A percentile compares a stretch with the other conserved stretches of the same genome.
Conservation (phyloP, 2,888 invertebrate species). For the Neocrepidodera transversa region DNA sequence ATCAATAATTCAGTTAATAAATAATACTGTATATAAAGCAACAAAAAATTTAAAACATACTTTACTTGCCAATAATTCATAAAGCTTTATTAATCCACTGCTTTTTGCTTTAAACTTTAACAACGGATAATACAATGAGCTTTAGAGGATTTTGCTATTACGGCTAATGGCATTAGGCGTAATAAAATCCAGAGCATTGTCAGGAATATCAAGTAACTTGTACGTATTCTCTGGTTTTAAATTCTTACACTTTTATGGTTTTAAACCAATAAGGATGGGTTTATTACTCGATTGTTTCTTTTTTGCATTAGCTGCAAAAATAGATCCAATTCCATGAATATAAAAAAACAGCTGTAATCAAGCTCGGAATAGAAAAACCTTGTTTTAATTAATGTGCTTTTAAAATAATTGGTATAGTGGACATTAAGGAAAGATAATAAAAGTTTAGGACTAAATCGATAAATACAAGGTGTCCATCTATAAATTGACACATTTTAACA, state of each 20-base stretch:
- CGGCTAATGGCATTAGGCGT: conserved; percentile 2
- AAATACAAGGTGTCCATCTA: no score
- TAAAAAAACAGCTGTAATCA: background rate
- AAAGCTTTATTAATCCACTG: background rate
- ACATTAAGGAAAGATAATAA: no score
- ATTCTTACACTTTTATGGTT: conserved; percentile 4
- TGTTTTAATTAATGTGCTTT: no score
- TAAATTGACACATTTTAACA: no score
- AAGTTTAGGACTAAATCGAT: no score
- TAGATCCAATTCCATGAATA: background rate
- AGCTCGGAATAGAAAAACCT: no score
- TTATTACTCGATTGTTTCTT: background rate
- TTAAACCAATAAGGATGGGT: background rate
- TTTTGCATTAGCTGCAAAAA: background rate
- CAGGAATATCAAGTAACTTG: conserved; percentile 10
- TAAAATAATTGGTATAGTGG: no score
- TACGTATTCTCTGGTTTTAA: background rate
- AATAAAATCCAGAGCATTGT: conserved; percentile 11
- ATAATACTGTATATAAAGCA: no score
- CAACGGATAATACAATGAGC: background rate
- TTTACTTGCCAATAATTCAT: no score
- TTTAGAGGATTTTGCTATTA: background rate
- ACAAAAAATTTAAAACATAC: no score
- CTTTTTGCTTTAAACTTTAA: background rate
- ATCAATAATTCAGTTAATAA: no score